Percentiles rank a stretch among this genome's conserved stretches.
phyloP scores from a whole-genome alignment of 2,888 invertebrate species.

The Latrodectus hesperus region DNA sequence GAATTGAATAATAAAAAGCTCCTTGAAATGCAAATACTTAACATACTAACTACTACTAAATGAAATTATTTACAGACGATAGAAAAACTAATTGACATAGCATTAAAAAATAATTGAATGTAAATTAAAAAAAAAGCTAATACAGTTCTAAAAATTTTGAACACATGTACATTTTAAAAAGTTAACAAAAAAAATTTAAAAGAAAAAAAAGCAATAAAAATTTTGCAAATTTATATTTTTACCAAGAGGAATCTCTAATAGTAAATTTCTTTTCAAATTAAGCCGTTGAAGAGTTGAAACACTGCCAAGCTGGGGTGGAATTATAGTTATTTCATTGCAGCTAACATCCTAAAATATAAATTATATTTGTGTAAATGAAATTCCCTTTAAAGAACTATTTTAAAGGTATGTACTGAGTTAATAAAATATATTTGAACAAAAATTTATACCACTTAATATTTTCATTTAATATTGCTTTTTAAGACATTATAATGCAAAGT shows the following conservation, averaged over 20 bases:
- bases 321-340: slow-evolving; percentile 90
- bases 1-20: too few relatives aligned
- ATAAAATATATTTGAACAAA: not conserved
- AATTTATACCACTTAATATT: not conserved
- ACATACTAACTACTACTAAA: too few relatives aligned
- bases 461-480: not conserved
- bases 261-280: slow-evolving; percentile 88
- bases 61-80: too few relatives aligned
- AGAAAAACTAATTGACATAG: too few relatives aligned
- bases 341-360: slow-evolving; percentile 82
- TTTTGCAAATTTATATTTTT: slow-evolving; percentile 72
- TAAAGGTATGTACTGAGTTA: too few relatives aligned
- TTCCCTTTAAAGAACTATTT: not conserved
- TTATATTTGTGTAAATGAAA: not conserved
- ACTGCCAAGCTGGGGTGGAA: slow-evolving; percentile 91
- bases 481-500: not conserved
- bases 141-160: too few relatives aligned
- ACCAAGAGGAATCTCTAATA: slow-evolving; percentile 91
- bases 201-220: too few relatives aligned
- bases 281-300: slow-evolving; percentile 85
- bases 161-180: too few relatives aligned
- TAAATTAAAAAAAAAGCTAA: too few relatives aligned
- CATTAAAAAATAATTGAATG: too few relatives aligned
- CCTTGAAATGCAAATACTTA: too few relatives aligned
- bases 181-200: too few relatives aligned